Evolutionary conservation across 2,888 invertebrate genomes (phyloP).

Genomic region (Cotesia congregata): DNA sequence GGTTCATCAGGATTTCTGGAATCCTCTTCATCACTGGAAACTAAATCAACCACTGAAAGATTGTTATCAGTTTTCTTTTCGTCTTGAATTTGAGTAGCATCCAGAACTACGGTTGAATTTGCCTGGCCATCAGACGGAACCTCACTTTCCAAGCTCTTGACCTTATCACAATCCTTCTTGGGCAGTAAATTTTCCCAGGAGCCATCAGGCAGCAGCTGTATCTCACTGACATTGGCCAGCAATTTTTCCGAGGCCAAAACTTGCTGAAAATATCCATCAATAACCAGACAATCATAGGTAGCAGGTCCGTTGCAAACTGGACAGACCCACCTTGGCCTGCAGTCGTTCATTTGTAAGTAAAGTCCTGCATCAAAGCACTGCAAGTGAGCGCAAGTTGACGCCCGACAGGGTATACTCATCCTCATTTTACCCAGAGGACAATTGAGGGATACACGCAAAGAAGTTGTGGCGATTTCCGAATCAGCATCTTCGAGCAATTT

Average conservation of each 20-base stretch:
- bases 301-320: conserved; percentile 97
- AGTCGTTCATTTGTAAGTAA: conserved; percentile 98
- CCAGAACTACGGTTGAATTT: conserved; percentile 83
- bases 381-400: conserved; percentile 93
- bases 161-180: conserved; percentile 76
- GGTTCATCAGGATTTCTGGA: no score
- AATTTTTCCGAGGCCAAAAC: conserved; percentile 80
- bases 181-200: conserved; percentile 83
- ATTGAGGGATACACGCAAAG: conserved; percentile 90
- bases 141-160: conserved; percentile 60
- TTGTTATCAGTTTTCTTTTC: no score
- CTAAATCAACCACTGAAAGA: no score
- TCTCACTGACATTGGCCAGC: conserved; percentile 81
- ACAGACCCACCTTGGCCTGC: conserved; percentile 98
- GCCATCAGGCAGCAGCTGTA: conserved; percentile 87
- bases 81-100: conserved; percentile 69
- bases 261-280: conserved; percentile 94
- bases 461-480: conserved; percentile 96
- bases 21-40: no score
- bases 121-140: conserved; percentile 73
- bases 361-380: conserved; percentile 98
- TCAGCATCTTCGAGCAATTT: conserved; percentile 93
- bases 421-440: conserved; percentile 95
- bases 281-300: conserved; percentile 90
- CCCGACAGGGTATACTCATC: conserved; percentile 90